Evolutionary conservation across 2,797 vertebrate genomes (phyloP).

Genomic region (Gobionotothen gibberifrons): DNA sequence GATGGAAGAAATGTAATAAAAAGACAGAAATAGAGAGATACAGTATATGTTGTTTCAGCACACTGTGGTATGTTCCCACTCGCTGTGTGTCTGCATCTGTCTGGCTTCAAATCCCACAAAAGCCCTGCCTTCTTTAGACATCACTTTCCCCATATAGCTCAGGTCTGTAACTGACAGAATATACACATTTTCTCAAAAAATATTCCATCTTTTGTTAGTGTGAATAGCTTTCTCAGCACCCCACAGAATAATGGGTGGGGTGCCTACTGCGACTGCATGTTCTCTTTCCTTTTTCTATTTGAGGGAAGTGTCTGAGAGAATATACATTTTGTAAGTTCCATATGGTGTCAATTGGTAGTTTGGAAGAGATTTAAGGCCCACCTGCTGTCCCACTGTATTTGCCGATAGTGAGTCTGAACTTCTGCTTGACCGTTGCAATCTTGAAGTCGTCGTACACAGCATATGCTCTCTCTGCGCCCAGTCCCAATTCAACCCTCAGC

Average conservation of each 20-base stretch:
- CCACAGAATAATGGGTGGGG: conserved; percentile 18
- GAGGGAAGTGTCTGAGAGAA: conserved; percentile 33
- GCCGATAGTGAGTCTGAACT: conserved; percentile 87
- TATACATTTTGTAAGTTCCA: conserved; percentile 11
- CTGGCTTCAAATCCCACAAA: conserved; percentile 44
- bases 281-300: conserved; percentile 29
- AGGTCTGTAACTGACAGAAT: conserved; percentile 40
- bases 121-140: conserved; percentile 28
- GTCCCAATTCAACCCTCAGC: conserved; percentile 86
- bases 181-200: conserved; percentile 38
- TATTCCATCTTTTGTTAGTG: conserved; percentile 36
- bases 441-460: conserved; percentile 89
- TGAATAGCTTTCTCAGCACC: conserved; percentile 43
- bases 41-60: conserved; percentile 43
- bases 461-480: conserved; percentile 83
- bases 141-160: conserved; percentile 15
- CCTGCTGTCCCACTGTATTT: conserved; percentile 90
- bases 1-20: conserved; percentile 42
- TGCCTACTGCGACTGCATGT: conserved; percentile 2
- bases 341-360: conserved; percentile 15
- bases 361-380: conserved; percentile 54
- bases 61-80: conserved; percentile 35
- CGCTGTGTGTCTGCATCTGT: conserved; percentile 33
- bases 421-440: conserved; percentile 87
- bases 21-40: conserved; percentile 36